These are phyloP conservation scores for Cottus gobio DNA, from an alignment of 2,113 vertebrate genomes.

Conservation along the genomic window DNA sequence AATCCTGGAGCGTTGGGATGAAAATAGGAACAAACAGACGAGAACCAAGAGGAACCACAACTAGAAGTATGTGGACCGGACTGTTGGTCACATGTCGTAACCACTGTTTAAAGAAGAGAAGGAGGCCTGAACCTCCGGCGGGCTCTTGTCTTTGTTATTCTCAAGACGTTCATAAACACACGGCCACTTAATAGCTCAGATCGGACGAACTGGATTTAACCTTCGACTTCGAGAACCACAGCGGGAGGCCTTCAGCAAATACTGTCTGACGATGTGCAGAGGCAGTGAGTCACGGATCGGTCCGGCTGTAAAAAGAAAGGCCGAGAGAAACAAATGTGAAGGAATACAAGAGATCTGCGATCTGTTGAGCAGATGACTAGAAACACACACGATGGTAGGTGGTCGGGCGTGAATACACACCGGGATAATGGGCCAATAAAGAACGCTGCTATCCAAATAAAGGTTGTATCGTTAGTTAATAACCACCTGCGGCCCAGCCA, in stretches of 20 bases:
- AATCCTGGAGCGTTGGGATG: not conserved
- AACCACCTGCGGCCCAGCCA: not conserved
- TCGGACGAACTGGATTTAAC: conserved; percentile 21
- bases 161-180: conserved; percentile 31
- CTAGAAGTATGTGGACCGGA: not conserved
- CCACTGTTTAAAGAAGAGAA: conserved; percentile 11
- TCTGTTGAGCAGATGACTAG: conserved; percentile 61
- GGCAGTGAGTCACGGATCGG: conserved; percentile 45
- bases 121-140: conserved; percentile 6
- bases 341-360: conserved; percentile 38
- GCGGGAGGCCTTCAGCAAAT: not conserved
- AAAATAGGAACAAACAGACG: conserved; percentile 11
- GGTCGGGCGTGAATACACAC: not conserved
- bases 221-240: not conserved
- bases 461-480: not conserved
- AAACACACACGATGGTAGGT: conserved; percentile 1
- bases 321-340: conserved; percentile 26
- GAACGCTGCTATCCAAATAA: not conserved
- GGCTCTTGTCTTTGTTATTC: not conserved
- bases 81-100: conserved; percentile 8
- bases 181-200: conserved; percentile 18
- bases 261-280: conserved; percentile 27
- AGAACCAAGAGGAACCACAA: conserved; percentile 13
- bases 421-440: not conserved
- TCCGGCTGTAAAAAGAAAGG: conserved; percentile 3